Base-by-base conservation (phyloP, 2,113 vertebrate genomes). In the Peromyscus californicus region DNA sequence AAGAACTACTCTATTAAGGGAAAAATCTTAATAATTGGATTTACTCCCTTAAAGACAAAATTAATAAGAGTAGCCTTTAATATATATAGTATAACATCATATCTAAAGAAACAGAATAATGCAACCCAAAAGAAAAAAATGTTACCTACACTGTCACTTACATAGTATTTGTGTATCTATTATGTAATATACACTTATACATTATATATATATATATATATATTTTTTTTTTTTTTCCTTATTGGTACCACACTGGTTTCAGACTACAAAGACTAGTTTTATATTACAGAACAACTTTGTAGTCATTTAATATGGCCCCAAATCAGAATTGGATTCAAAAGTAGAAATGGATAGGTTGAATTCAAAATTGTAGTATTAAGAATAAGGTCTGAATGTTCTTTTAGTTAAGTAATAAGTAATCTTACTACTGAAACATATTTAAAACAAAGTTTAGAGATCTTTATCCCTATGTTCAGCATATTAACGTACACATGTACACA, bases 51-150 rank as follows among this genome's bases (percentile, higher is more conserved):
- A 29, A 10, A n/a, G 17, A 72, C 6, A 70, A 39, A 57, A 72
- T 7, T 1, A 17, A 22, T 1, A n/a, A 69, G 0, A 3, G 3
- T 26, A 12, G 1, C 7, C 48, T 70, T 88, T 69, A 33, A 33
- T 69, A n/a, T 33, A 8, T 1, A 8, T 42, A 19, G 15, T 26
- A 61, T 83, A 19, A 17, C 42, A 69, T 33, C 21, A 72, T 54
- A 39, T 39, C 2, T n/a, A n/a, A 39, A 31, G n/a, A 36, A 89
- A 54, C 17, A 48, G 15, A 57, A n/a, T 39, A 10, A 4, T 29
- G 4, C 1, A 54, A 16, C 39, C 15, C 24, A 57, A 89, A 0
- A 89, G 48, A 89, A 72, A 33, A 88, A 74, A 70, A 24, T 45
- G 1, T 72, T 29, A 19, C 51, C 4, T 89, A 72, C 26, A 39